phyloP scores from a whole-genome alignment of 2,113 vertebrate genomes.

The Lasiurus cinereus region DNA sequence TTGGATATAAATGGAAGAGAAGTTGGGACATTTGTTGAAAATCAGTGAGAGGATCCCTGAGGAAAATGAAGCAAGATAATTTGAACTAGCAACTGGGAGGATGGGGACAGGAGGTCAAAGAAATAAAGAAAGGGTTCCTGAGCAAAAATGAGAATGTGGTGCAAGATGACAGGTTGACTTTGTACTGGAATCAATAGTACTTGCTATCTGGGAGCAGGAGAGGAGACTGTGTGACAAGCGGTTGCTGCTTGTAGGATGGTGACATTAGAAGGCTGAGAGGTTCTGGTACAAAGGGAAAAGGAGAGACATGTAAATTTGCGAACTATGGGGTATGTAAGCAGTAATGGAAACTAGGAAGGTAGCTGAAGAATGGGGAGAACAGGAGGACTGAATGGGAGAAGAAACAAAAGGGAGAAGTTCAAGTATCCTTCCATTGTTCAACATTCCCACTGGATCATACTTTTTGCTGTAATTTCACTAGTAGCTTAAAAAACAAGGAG shows the following conservation, averaged over 20 bases:
- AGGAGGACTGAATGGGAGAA: background rate
- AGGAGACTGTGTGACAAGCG: background rate
- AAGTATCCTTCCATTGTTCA: background rate
- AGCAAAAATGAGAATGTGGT: background rate
- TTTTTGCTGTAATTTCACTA: background rate
- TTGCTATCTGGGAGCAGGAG: background rate
- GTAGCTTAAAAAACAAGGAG: background rate
- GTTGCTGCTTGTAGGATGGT: background rate
- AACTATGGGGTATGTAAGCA: background rate
- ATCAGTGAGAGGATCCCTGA: background rate
- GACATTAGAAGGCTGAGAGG: background rate
- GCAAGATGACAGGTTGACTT: background rate
- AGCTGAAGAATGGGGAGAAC: background rate
- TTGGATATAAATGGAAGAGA: background rate
- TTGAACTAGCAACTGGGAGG: background rate
- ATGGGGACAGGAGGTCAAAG: background rate
- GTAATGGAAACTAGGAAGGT: background rate
- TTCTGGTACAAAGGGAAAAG: background rate
- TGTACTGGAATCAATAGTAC: background rate
- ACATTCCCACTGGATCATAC: background rate
- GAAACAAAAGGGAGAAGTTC: background rate
- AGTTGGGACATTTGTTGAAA: background rate
- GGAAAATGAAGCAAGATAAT: background rate
- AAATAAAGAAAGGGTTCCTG: background rate
- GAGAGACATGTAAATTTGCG: background rate